Base-by-base conservation (phyloP, 2,113 vertebrate genomes). In the Pterocles gutturalis region DNA sequence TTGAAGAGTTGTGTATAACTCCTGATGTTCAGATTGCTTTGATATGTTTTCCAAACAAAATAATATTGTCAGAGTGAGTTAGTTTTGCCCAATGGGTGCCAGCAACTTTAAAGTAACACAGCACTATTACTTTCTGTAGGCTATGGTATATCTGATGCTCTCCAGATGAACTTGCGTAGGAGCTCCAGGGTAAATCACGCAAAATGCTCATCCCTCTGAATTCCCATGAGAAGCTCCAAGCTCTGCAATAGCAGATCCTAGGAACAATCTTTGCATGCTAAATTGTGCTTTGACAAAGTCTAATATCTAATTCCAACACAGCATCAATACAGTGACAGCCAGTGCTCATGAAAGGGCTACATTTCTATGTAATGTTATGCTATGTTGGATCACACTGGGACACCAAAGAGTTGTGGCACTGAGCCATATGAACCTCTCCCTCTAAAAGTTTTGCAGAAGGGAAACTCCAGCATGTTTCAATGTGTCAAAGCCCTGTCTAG, bases 321-420 rank as follows among this genome's bases (percentile, higher is more conserved):
- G 72, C 72, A 90, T 38, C 72, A 78, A 45, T 71, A 81, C 25
- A 88, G 57, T 0, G 0, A 60, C 57, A 81, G 33, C 11, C 60
- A 93, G 69, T 22, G 45, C 26, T 94, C 53, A 87, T 93, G 86
- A 90, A 95, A 93, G 65, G 34, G 41, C 60, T 86, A 78, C 80
- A 45, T 92, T 89, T n/a, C n/a, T n/a, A n/a, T n/a, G n/a, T n/a
- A n/a, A n/a, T n/a, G n/a, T n/a, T n/a, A n/a, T 60, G 69, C 24
- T 75, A 2, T 62, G 67, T 54, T 78, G 48, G 45, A 83, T 81
- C 83, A 87, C 92, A 64, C 83, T 90, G 64, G 60, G 92, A 86
- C 83, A 78, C 38, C 69, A 71, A 60, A 17, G 29, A 88, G 75
- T 87, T 81, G 54, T 89, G 92, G 80, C 96, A 89, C 55, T 75